Percentiles rank a stretch among this genome's conserved stretches.
Conservation (phyloP, 2,888 invertebrate species). For the Mythimna impura region DNA sequence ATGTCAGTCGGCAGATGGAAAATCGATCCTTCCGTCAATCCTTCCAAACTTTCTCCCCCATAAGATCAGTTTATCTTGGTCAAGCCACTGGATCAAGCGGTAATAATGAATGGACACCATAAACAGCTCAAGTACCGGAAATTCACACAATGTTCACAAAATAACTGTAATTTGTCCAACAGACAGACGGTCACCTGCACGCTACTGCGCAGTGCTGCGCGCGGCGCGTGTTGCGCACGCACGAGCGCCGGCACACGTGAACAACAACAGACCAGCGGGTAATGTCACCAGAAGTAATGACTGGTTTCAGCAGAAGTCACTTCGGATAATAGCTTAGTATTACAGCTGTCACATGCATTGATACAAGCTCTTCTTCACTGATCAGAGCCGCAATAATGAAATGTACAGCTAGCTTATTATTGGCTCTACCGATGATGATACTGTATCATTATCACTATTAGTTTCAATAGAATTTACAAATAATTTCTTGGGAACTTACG, state of each 20-base stretch:
- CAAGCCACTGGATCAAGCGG: no score
- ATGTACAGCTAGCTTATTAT: no score
- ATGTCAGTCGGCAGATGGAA: no score
- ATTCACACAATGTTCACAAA: slow-evolving; percentile 12
- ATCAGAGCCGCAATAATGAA: no score
- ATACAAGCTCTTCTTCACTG: neutral
- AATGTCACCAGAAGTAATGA: slow-evolving; percentile 18
- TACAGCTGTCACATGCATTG: slow-evolving; percentile 1
- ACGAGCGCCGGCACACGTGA: slow-evolving; percentile 47
- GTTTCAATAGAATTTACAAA: neutral
- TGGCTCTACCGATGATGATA: neutral
- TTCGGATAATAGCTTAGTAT: slow-evolving; percentile 18
- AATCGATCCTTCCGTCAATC: no score
- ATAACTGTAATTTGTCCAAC: slow-evolving; percentile 45
- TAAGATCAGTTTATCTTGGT: no score
- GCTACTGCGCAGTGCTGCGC: slow-evolving; percentile 22
- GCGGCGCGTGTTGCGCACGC: slow-evolving; percentile 18
- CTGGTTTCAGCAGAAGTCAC: slow-evolving; percentile 16
- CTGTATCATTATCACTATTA: neutral
- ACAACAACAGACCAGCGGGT: neutral
- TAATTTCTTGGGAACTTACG: neutral
- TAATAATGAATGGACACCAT: no score
- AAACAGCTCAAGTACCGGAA: slow-evolving; percentile 24
- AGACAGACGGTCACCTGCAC: slow-evolving; percentile 10
- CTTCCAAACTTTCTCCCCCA: no score